Evolutionary conservation across 2,797 vertebrate genomes (phyloP), one percentile per base, ranked within the genome.

Genomic region (Margarornis squamiger): DNA sequence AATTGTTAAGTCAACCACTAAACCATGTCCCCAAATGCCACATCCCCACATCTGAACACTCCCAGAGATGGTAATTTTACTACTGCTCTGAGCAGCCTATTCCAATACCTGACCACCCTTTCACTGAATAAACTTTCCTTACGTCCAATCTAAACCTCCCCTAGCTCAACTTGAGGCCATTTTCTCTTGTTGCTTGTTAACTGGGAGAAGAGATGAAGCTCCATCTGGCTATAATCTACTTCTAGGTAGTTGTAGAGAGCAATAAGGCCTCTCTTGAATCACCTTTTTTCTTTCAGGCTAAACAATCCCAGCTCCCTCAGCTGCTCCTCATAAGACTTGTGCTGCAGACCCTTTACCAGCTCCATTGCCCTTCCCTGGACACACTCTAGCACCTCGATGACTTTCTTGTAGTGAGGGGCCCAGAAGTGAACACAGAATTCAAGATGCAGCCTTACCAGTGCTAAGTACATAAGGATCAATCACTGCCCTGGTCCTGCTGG

Each of bases 381-480:
- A 27, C 0, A 19, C 22, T 61, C 22, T 34, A 29, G 36, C 6
- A 0, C 19, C n/a, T 45, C 36, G n/a, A 5, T 20, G 12, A 36
- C 41, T 8, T 46, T 67, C 14, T 9, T 27, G 10, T 11, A 14
- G 16, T 26, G 19, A 39, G 7, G 2, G 4, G 1, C 12, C 6
- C 21, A 67, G 10, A 54, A 74, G 12, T 19, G 68, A 46, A 34
- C 21, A 9, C 7, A 23, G 39, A 6, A 34, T 2, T 73, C 0
- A 2, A 59, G 14, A 24, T 15, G 30, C 9, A 39, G 17, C 39
- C 24, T 39, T 54, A 30, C 17, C 54, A 46, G 9, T 22, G n/a
- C 52, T 21, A 24, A 59, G 39, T 27, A 54, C 12, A 54, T 4
- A 3, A 18, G 12, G 10, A 54, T n/a, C 26, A 48, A 32, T 61